Evolutionary conservation across 2,797 vertebrate species (phyloP).

Genomic region (Sebastes nivosus): DNA sequence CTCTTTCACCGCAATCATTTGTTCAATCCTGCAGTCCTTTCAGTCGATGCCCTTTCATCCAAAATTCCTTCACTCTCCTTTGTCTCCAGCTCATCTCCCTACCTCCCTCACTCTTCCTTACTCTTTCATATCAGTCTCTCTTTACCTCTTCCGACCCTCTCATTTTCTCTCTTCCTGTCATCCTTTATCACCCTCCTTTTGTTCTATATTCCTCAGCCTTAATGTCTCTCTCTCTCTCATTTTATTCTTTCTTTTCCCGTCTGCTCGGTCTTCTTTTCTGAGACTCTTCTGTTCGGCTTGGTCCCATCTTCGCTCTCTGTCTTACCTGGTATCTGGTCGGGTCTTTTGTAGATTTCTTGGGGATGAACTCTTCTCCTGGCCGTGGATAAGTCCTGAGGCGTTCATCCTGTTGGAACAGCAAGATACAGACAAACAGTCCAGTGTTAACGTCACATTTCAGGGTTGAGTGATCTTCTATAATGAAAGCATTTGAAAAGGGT

Average conservation of each 20-base stretch:
- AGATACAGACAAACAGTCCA: conserved; percentile 12
- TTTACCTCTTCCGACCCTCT: neutral
- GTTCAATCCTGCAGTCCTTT: neutral
- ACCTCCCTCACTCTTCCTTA: neutral
- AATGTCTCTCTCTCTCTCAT: neutral
- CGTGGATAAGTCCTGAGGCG: conserved; percentile 85
- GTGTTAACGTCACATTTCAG: conserved; percentile 44
- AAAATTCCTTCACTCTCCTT: conserved; percentile 2
- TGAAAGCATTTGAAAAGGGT: conserved; percentile 5
- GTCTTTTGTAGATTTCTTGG: conserved; percentile 89
- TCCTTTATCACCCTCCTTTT: neutral
- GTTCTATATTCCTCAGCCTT: conserved; percentile 1
- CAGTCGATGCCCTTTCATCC: conserved; percentile 18
- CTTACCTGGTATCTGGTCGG: conserved; percentile 94
- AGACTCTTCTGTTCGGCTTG: neutral
- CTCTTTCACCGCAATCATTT: neutral
- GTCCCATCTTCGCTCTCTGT: neutral
- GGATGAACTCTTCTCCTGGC: conserved; percentile 85
- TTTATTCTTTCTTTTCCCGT: neutral
- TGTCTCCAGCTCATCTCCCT: neutral
- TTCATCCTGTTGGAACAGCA: conserved; percentile 82
- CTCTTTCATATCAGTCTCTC: conserved; percentile 9
- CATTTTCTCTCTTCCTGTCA: neutral
- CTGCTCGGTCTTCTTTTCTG: neutral
- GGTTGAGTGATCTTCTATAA: conserved; percentile 10